Percentiles rank a stretch among this genome's conserved stretches.
phyloP scores from a whole-genome alignment of 2,888 invertebrate species.

The Chrysotoxum bicinctum region DNA sequence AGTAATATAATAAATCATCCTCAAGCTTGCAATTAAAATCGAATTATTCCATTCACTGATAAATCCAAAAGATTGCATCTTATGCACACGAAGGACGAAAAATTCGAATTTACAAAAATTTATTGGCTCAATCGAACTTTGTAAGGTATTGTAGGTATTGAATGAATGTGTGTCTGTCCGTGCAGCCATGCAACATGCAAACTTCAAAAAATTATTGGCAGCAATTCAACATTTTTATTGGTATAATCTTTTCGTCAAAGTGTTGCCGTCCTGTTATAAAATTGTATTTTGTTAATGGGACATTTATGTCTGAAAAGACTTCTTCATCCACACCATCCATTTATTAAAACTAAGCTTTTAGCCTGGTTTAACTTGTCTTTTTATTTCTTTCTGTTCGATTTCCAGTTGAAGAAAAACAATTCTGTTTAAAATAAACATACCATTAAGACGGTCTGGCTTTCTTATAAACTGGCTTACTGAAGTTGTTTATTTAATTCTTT shows the following conservation, averaged over 20 bases:
- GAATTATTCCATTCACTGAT: slow-evolving; percentile 68
- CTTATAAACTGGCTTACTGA: no score
- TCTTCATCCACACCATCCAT: no score
- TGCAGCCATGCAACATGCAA: slow-evolving; percentile 19
- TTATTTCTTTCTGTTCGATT: no score
- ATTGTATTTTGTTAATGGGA: no score
- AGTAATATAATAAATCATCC: slow-evolving; percentile 64
- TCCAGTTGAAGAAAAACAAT: no score
- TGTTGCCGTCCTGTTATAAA: no score
- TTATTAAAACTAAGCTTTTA: no score
- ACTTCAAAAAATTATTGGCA: slow-evolving; percentile 60
- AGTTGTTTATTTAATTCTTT: no score
- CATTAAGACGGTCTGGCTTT: no score
- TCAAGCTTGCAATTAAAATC: slow-evolving; percentile 71
- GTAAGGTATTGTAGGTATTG: slow-evolving; percentile 13
- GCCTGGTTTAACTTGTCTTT: no score
- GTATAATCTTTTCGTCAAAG: not conserved
- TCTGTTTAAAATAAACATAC: no score
- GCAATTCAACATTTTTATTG: slow-evolving; percentile 44
- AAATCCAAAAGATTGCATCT: slow-evolving; percentile 65
- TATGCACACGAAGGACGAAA: slow-evolving; percentile 45
- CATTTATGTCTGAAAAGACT: no score
- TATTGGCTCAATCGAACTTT: slow-evolving; percentile 66
- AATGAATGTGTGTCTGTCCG: not conserved
- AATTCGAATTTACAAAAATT: slow-evolving; percentile 46